phyloP scores from a whole-genome alignment of 2,113 vertebrate species.

The Phaetusa simplex region DNA sequence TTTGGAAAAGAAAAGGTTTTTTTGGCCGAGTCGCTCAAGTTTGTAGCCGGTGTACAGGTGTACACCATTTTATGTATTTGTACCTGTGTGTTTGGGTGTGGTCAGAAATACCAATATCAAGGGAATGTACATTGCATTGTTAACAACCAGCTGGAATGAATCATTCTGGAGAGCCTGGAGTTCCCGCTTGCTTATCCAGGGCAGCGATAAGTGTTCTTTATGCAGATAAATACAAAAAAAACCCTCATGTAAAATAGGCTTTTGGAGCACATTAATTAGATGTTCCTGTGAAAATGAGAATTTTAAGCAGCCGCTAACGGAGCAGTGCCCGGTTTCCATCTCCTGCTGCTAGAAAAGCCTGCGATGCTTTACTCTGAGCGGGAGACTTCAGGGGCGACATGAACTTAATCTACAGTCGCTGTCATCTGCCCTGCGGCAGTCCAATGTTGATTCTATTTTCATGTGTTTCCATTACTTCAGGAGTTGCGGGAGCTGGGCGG shows the following conservation, averaged over 20 bases:
- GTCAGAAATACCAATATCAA: neutral
- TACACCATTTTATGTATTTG: accelerated
- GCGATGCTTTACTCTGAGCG: neutral
- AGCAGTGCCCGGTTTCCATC: neutral
- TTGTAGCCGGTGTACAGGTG: accelerated
- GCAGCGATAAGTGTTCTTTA: neutral
- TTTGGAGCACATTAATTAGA: neutral
- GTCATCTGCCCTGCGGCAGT: neutral
- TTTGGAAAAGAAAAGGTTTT: neutral
- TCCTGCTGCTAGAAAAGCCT: neutral
- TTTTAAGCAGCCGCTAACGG: neutral
- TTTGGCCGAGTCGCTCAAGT: neutral
- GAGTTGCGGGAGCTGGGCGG: constrained; percentile 91
- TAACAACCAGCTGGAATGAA: neutral
- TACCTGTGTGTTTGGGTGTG: neutral
- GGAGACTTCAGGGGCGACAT: accelerated
- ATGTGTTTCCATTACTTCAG: constrained; percentile 55
- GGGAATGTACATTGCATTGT: neutral
- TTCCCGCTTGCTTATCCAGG: neutral
- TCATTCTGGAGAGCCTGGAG: neutral
- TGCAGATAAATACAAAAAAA: neutral
- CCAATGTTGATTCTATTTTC: accelerated
- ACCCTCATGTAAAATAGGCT: accelerated
- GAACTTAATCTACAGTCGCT: accelerated
- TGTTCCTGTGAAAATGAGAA: neutral